Conservation (phyloP, 2,888 invertebrate genomes). For the Machimus rusticus region DNA sequence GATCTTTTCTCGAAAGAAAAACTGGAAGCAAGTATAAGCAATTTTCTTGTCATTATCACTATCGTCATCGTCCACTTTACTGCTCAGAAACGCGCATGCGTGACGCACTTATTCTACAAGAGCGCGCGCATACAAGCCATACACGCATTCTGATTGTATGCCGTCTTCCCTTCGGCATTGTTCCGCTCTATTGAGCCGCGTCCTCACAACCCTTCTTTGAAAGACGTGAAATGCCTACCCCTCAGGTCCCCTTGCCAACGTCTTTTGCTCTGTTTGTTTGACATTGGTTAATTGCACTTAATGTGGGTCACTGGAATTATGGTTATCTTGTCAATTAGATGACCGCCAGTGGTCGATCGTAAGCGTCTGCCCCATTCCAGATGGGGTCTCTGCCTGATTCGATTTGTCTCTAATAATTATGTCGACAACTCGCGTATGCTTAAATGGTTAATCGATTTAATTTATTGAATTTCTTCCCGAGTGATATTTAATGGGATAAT, state of each 20-base stretch:
- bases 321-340: constrained; percentile 14
- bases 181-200: background rate
- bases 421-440: background rate
- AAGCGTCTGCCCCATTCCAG: background rate
- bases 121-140: background rate
- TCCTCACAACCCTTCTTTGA: background rate
- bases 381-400: constrained; percentile 3
- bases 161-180: background rate
- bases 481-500: constrained; percentile 3
- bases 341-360: background rate
- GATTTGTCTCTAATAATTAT: constrained; percentile 31
- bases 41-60: background rate
- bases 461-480: constrained; percentile 17
- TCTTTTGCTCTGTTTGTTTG: constrained; percentile 4
- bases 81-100: background rate
- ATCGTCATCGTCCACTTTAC: background rate
- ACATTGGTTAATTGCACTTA: constrained; percentile 34
- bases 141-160: constrained; percentile 11
- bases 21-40: background rate
- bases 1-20: background rate
- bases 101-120: background rate
- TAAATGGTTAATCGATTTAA: constrained; percentile 40
- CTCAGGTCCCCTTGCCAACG: background rate
- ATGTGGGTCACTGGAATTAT: constrained; percentile 37
- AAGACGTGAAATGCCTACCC: background rate